These are phyloP conservation scores for Oligia strigilis DNA, from an alignment of 2,888 invertebrate species.

Conservation along the genomic window DNA sequence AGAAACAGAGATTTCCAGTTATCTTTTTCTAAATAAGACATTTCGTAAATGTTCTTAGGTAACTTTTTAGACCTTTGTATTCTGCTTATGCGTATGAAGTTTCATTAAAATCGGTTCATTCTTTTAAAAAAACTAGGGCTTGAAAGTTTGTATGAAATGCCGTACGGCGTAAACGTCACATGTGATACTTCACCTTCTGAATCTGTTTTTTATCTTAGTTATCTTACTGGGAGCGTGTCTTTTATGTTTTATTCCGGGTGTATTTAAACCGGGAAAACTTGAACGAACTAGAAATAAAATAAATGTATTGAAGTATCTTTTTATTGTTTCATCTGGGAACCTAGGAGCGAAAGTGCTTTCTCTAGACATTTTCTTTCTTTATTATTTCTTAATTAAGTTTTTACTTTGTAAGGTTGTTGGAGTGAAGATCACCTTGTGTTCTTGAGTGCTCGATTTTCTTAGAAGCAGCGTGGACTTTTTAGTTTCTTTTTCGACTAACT, in stretches of 20 bases:
- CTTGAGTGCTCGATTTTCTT: not conserved
- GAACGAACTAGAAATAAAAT: slow-evolving; percentile 34
- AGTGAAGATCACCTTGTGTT: slow-evolving; percentile 5
- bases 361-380: slow-evolving; percentile 5
- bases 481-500: not conserved
- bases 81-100: too few species aligned
- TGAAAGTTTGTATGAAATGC: too few species aligned
- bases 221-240: slow-evolving; percentile 21
- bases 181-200: slow-evolving; percentile 9
- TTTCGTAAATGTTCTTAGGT: too few species aligned
- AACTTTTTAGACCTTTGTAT: too few species aligned
- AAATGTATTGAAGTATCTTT: slow-evolving; percentile 39
- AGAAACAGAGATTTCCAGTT: too few species aligned
- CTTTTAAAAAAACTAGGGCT: too few species aligned
- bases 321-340: slow-evolving; percentile 38
- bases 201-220: not conserved
- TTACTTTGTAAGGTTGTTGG: slow-evolving; percentile 2
- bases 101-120: too few species aligned
- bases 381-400: slow-evolving; percentile 47
- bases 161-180: not conserved
- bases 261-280: slow-evolving; percentile 42
- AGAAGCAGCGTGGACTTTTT: not conserved
- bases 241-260: slow-evolving; percentile 33
- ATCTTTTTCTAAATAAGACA: too few species aligned
- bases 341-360: slow-evolving; percentile 35